phyloP scores from a whole-genome alignment of 2,888 invertebrate genomes.

The Arrhopalites spinosus region DNA sequence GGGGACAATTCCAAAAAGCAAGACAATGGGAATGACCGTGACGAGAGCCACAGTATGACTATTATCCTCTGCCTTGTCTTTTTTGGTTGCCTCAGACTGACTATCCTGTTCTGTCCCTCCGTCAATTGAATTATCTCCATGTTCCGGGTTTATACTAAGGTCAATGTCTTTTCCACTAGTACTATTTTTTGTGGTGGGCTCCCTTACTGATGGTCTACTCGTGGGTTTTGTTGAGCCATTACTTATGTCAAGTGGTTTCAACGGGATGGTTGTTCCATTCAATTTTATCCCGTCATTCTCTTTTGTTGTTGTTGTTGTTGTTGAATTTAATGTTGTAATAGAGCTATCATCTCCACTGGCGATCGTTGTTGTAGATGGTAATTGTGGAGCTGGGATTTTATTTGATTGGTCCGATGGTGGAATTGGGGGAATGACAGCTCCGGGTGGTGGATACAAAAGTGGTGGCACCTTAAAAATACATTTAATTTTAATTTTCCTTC shows the following conservation, averaged over 20 bases:
- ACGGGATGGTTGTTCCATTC: not conserved
- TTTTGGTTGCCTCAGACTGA: not conserved
- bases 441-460: slow-evolving; percentile 46
- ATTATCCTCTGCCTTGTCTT: slow-evolving; percentile 21
- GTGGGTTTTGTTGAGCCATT: not conserved
- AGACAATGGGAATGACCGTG: slow-evolving; percentile 73
- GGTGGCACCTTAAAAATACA: slow-evolving; percentile 44
- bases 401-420: slow-evolving; percentile 29
- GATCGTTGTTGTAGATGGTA: not conserved
- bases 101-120: slow-evolving; percentile 1
- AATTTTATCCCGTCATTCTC: no score
- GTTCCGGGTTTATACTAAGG: no score
- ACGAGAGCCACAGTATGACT: slow-evolving; percentile 64
- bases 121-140: slow-evolving; percentile 1
- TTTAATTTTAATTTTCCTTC: not conserved
- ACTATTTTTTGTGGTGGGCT: no score
- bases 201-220: not conserved
- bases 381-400: not conserved
- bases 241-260: not conserved
- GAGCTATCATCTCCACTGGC: not conserved
- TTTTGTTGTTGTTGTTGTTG: not conserved
- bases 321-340: not conserved
- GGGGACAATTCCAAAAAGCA: slow-evolving; percentile 71
- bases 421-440: slow-evolving; percentile 47
- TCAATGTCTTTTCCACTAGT: not conserved